These are phyloP conservation scores for Halocaridina rubra DNA, from an alignment of 2,888 invertebrate genomes.

Conservation along the genomic window DNA sequence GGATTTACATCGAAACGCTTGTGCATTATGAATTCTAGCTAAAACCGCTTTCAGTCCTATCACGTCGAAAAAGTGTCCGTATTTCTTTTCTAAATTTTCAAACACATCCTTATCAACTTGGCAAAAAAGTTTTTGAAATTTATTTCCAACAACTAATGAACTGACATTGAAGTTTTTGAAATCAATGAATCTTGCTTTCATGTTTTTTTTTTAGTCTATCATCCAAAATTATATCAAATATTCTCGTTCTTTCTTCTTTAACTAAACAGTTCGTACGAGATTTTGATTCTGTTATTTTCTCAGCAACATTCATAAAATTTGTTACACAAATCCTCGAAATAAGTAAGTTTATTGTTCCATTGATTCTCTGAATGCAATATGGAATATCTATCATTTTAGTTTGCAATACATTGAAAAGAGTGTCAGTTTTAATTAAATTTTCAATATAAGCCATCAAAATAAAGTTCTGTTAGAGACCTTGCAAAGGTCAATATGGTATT, in stretches of 20 bases:
- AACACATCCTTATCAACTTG: background rate
- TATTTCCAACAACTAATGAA: background rate
- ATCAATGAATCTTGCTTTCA: background rate
- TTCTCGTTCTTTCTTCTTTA: background rate
- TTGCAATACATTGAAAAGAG: background rate
- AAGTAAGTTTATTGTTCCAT: background rate
- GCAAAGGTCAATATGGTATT: background rate
- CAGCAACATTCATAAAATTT: background rate
- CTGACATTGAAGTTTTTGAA: background rate
- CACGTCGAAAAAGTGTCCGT: background rate
- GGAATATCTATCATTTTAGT: background rate
- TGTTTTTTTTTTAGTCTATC: background rate
- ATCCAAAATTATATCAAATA: background rate
- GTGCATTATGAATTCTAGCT: conserved; percentile 18
- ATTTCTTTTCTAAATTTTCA: background rate
- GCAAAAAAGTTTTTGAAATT: background rate
- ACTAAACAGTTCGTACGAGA: background rate
- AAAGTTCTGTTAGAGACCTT: background rate
- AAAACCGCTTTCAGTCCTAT: conserved; percentile 9
- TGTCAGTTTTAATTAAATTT: background rate
- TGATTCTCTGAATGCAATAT: background rate
- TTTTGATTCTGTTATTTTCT: conserved; percentile 1
- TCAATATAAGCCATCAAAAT: background rate
- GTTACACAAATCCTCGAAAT: background rate
- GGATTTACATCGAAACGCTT: background rate